Evolutionary conservation across 2,797 vertebrate genomes (phyloP).

Genomic region (Apodemus agrarius): DNA sequence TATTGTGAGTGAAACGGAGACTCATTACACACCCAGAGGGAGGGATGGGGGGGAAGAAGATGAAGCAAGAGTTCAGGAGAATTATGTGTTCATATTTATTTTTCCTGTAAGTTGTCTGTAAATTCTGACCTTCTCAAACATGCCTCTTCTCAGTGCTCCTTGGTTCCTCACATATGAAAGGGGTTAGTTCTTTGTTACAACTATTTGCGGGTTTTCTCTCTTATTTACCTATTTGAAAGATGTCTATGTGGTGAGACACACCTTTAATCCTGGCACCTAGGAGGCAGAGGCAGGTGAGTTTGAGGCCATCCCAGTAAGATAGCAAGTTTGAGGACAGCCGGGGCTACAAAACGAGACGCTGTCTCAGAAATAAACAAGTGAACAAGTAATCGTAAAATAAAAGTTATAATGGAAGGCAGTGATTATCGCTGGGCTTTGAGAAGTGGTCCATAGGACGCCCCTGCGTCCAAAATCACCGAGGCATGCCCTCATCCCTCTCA

Average conservation of each 20-base stretch:
- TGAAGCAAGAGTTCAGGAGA: not conserved
- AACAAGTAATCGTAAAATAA: not conserved
- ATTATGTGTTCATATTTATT: not conserved
- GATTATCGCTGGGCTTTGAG: not conserved
- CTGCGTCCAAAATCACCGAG: not conserved
- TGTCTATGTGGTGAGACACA: not conserved
- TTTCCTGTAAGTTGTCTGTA: not conserved
- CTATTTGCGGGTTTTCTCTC: conserved; percentile 30
- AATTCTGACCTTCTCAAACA: not conserved
- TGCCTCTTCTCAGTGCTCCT: conserved; percentile 60
- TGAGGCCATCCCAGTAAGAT: not conserved
- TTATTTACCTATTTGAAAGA: conserved; percentile 16
- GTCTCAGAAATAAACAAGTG: not conserved
- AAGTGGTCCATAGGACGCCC: not conserved
- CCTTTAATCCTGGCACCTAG: not conserved
- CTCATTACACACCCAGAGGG: not conserved
- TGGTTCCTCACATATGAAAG: conserved; percentile 52
- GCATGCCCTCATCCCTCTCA: not conserved
- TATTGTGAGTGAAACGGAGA: conserved; percentile 34
- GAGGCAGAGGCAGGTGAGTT: not conserved
- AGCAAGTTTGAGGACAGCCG: not conserved
- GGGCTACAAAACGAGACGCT: not conserved
- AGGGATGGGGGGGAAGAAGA: not conserved
- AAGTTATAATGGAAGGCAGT: not conserved
- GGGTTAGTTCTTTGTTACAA: not conserved